These are phyloP conservation scores for Oligia latruncula DNA, from an alignment of 2,888 invertebrate species.

Conservation along the genomic window DNA sequence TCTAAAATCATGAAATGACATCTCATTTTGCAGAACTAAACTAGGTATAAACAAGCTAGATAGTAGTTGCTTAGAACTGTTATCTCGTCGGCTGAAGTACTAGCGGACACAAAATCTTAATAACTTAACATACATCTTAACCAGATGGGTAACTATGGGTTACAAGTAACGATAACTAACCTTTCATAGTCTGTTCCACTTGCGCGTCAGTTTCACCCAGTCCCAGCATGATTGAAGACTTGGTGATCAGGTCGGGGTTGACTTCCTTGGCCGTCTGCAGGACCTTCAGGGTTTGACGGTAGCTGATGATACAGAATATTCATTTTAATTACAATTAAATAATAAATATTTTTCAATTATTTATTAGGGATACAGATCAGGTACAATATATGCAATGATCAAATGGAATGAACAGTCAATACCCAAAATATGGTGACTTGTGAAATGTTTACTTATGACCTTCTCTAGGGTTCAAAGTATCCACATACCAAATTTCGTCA, in stretches of 20 bases:
- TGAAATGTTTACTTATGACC: neutral
- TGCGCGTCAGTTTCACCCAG: constrained; percentile 97
- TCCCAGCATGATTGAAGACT: constrained; percentile 99
- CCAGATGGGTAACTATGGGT: neutral
- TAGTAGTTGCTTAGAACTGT: neutral
- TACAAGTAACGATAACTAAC: constrained; percentile 75
- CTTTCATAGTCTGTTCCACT: constrained; percentile 95
- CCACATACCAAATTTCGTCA: too few relatives aligned
- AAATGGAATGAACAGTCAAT: neutral
- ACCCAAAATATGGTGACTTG: neutral
- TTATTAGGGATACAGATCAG: neutral
- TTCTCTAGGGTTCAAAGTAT: too few relatives aligned
- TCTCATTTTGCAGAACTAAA: neutral
- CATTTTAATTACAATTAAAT: neutral
- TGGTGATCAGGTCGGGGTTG: constrained; percentile 96
- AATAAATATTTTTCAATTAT: neutral
- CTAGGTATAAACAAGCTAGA: neutral
- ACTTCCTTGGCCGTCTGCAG: constrained; percentile 94
- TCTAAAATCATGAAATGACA: too few relatives aligned
- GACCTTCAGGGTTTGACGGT: constrained; percentile 95
- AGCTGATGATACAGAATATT: constrained; percentile 69
- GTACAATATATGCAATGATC: too few relatives aligned
- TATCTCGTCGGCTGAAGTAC: neutral
- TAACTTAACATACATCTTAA: too few relatives aligned
- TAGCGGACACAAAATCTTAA: neutral